Conservation (phyloP, 1,140 invertebrate genomes). For the Cydia pomonella region DNA sequence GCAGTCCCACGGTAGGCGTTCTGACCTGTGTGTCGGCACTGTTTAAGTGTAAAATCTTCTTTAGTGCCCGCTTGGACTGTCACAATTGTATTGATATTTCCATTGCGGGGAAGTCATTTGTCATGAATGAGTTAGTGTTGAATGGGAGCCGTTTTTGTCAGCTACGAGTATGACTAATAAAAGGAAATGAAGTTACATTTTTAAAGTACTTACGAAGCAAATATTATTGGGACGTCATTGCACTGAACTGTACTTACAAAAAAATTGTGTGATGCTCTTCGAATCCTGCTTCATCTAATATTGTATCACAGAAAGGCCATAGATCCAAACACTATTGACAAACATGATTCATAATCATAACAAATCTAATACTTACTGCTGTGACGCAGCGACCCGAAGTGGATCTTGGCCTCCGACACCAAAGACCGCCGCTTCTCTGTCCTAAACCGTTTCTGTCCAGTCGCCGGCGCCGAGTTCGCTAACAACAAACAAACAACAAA, state of each 20-base stretch:
- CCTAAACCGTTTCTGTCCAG: too few species aligned
- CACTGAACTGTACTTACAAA: background rate
- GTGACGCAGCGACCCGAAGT: too few species aligned
- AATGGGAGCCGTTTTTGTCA: constrained; percentile 3
- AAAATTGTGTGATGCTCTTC: background rate
- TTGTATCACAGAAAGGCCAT: too few species aligned
- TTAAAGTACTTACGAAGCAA: constrained; percentile 14
- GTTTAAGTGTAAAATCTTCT: constrained; percentile 22
- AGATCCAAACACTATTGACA: too few species aligned
- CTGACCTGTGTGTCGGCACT: constrained; percentile 46
- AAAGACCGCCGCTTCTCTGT: too few species aligned
- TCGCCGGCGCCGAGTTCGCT: too few species aligned
- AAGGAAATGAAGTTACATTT: constrained; percentile 4
- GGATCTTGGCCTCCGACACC: too few species aligned
- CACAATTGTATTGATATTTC: constrained; percentile 31
- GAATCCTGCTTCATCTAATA: background rate
- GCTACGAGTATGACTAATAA: background rate
- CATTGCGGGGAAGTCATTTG: constrained; percentile 8
- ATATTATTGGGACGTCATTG: background rate
- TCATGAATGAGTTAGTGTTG: constrained; percentile 2
- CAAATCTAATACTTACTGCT: too few species aligned
- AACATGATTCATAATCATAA: too few species aligned
- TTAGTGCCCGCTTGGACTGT: constrained; percentile 20
- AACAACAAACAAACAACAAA: too few species aligned
- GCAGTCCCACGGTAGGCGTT: constrained; percentile 69